Evolutionary conservation across 2,888 invertebrate species (phyloP).

Genomic region (Crossocerus cetratus): DNA sequence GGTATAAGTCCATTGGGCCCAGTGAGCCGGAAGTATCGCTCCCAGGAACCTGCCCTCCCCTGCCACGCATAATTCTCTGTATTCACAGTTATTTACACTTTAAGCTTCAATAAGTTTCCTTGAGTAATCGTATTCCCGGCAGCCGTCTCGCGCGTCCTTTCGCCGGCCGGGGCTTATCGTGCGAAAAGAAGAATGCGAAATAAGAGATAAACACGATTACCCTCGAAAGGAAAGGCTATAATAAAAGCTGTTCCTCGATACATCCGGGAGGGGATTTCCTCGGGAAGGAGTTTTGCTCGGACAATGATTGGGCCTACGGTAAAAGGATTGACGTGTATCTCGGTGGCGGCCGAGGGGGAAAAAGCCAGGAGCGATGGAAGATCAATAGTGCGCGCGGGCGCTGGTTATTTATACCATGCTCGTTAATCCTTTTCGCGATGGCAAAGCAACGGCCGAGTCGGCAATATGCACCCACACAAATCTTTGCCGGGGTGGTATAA

Average conservation of each 20-base stretch:
- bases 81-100: not conserved
- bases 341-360: conserved; percentile 11
- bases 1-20: not conserved
- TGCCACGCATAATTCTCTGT: not conserved
- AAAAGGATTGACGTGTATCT: conserved; percentile 34
- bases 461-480: not conserved
- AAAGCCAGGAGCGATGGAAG: conserved; percentile 33
- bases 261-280: no score
- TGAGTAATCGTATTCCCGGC: not conserved
- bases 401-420: conserved; percentile 41
- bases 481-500: no score
- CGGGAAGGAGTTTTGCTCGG: not conserved
- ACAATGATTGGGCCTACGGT: conserved; percentile 50
- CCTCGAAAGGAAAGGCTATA: no score
- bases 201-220: no score
- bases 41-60: not conserved
- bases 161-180: no score
- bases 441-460: conserved; percentile 1
- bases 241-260: no score
- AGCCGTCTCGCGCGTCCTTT: no score
- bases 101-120: not conserved
- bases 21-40: not conserved
- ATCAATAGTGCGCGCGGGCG: conserved; percentile 31
- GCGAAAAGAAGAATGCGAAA: not conserved
- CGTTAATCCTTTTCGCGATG: conserved; percentile 28